Conservation (phyloP, 2,888 invertebrate genomes). For the Oxyteleia sp. region DNA sequence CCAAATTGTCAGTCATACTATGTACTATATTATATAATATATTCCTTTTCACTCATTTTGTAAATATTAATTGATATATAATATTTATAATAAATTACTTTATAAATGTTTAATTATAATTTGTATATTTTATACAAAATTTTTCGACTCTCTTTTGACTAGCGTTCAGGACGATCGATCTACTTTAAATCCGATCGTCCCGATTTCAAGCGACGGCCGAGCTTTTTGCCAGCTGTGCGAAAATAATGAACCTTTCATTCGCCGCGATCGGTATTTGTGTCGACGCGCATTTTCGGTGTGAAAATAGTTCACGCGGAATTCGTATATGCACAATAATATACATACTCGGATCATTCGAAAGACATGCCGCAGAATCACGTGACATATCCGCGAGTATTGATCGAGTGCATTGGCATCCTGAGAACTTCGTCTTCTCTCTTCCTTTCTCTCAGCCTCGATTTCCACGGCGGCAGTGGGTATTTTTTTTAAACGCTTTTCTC, state of each 20-base stretch:
- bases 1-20: too few relatives aligned
- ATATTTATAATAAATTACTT: too few relatives aligned
- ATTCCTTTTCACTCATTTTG: too few relatives aligned
- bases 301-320: conserved; percentile 23
- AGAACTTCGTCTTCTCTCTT: conserved; percentile 66
- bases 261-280: conserved; percentile 31
- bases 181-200: conserved; percentile 22
- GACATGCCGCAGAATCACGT: conserved; percentile 62
- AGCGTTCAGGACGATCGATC: too few relatives aligned
- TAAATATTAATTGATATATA: too few relatives aligned
- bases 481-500: conserved; percentile 42
- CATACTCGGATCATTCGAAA: conserved; percentile 21
- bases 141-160: too few relatives aligned
- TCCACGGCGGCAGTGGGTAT: conserved; percentile 18
- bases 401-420: conserved; percentile 74
- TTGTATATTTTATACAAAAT: too few relatives aligned
- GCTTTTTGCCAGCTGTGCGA: not conserved
- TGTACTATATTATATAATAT: too few relatives aligned
- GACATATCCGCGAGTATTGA: conserved; percentile 71
- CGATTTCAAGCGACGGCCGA: conserved; percentile 4
- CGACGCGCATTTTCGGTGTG: conserved; percentile 23
- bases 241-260: conserved; percentile 23
- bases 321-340: conserved; percentile 19
- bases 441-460: conserved; percentile 54
- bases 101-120: too few relatives aligned